Percentiles rank a stretch among this genome's conserved stretches.
Conservation (phyloP, 1,140 invertebrate species). For the Argopecten irradians region DNA sequence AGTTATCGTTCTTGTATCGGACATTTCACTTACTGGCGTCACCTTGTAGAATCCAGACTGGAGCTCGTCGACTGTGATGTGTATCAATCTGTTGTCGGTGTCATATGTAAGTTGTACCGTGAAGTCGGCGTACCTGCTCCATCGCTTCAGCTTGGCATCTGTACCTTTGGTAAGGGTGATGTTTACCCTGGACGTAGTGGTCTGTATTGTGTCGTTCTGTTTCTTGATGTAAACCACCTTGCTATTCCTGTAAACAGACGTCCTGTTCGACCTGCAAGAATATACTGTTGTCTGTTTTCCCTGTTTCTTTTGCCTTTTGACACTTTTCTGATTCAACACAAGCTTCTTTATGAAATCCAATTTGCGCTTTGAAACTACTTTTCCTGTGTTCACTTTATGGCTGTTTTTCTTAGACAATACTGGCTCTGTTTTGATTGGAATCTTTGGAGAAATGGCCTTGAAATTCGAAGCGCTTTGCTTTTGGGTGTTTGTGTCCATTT, state of each 20-base stretch:
- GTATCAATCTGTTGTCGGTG: neutral
- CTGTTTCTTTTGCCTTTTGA: neutral
- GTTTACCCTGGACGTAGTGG: neutral
- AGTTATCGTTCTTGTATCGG: neutral
- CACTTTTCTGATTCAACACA: neutral
- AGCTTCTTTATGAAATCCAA: neutral
- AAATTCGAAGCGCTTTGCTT: neutral
- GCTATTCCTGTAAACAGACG: neutral
- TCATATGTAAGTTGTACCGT: neutral
- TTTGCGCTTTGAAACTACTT: neutral
- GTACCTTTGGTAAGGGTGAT: conserved; percentile 20
- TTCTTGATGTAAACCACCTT: neutral
- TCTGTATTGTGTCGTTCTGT: neutral
- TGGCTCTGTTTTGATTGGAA: neutral
- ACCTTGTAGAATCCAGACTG: neutral
- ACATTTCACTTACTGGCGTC: neutral
- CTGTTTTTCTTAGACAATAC: neutral
- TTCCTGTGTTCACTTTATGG: neutral
- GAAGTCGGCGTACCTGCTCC: neutral
- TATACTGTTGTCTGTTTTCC: neutral
- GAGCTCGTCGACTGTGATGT: neutral
- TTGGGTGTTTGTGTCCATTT: neutral
- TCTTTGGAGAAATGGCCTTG: neutral
- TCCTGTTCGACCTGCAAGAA: neutral
- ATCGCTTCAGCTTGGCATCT: neutral